phyloP scores from a whole-genome alignment of 2,797 vertebrate species.

The Chelidonichthys spinosus region DNA sequence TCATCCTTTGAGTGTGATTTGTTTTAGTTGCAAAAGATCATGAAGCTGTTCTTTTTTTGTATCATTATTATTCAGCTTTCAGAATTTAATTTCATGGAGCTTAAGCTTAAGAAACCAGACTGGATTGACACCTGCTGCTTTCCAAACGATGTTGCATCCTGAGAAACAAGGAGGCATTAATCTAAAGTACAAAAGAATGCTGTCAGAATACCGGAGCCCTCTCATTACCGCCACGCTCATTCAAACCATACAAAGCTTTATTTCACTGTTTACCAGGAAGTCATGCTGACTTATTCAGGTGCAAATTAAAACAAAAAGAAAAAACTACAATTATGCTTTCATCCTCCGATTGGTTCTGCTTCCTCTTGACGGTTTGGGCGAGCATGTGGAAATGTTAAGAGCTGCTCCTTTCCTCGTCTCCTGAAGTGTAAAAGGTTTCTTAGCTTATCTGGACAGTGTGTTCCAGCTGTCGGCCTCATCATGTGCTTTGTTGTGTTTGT shows the following conservation, averaged over 20 bases:
- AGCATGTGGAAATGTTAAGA: slow-evolving; percentile 26
- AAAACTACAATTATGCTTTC: background rate
- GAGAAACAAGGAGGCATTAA: slow-evolving; percentile 27
- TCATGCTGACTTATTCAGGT: no score
- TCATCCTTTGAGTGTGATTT: background rate
- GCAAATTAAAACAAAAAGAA: no score
- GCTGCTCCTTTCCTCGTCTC: slow-evolving; percentile 13
- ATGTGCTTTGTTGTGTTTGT: slow-evolving; percentile 26
- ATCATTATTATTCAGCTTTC: background rate
- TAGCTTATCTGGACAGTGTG: slow-evolving; percentile 44
- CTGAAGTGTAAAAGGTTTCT: slow-evolving; percentile 19
- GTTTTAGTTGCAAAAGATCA: background rate
- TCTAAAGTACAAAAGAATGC: slow-evolving; percentile 30
- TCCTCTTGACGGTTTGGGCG: slow-evolving; percentile 8
- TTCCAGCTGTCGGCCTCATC: slow-evolving; percentile 47
- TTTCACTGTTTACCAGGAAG: background rate
- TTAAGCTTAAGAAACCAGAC: slow-evolving; percentile 6
- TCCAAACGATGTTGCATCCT: slow-evolving; percentile 19
- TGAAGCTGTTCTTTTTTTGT: background rate
- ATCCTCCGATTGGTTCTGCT: slow-evolving; percentile 14
- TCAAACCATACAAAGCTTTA: slow-evolving; percentile 7
- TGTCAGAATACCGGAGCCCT: slow-evolving; percentile 27
- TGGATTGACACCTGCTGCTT: slow-evolving; percentile 40
- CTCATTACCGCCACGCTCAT: slow-evolving; percentile 32
- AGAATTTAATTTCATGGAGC: background rate